phyloP scores from a whole-genome alignment of 2,888 invertebrate genomes.

The Luperina nickerlii region DNA sequence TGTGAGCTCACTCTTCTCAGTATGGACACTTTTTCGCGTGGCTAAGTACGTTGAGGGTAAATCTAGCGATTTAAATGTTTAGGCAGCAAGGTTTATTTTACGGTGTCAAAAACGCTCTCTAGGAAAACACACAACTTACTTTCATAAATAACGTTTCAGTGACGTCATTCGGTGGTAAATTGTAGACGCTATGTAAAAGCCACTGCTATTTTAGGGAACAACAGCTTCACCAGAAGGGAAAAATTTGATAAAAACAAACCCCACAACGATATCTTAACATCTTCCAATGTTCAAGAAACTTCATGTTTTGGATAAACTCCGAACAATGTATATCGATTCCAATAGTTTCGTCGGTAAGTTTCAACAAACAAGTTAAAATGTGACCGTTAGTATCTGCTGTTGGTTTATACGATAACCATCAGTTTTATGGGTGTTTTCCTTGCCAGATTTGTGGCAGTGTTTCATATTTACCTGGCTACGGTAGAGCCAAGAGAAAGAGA shows the following conservation, averaged over 20 bases:
- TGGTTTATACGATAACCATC: conserved; percentile 24
- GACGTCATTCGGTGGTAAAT: neutral
- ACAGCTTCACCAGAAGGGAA: neutral
- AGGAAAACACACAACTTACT: neutral
- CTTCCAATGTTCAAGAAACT: conserved; percentile 37
- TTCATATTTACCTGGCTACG: conserved; percentile 1
- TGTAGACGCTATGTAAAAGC: neutral
- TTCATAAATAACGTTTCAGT: neutral
- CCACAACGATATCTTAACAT: conserved; percentile 17
- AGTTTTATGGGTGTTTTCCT: conserved; percentile 16
- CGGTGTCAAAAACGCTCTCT: neutral
- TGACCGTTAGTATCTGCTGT: conserved; percentile 17
- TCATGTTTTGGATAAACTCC: conserved; percentile 52
- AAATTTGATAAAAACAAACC: neutral
- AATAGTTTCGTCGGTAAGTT: conserved; percentile 29
- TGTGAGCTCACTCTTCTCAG: too few relatives aligned
- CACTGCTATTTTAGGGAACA: neutral
- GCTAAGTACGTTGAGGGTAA: neutral
- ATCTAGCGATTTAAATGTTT: neutral
- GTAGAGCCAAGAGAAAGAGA: neutral
- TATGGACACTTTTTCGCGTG: too few relatives aligned
- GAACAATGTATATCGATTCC: conserved; percentile 38
- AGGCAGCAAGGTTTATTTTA: neutral
- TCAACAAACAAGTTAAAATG: conserved; percentile 46
- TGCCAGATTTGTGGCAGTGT: neutral